These are phyloP conservation scores for Paramuricea clavata DNA, from an alignment of 92 coral and sea anemone species.

Conservation along the genomic window DNA sequence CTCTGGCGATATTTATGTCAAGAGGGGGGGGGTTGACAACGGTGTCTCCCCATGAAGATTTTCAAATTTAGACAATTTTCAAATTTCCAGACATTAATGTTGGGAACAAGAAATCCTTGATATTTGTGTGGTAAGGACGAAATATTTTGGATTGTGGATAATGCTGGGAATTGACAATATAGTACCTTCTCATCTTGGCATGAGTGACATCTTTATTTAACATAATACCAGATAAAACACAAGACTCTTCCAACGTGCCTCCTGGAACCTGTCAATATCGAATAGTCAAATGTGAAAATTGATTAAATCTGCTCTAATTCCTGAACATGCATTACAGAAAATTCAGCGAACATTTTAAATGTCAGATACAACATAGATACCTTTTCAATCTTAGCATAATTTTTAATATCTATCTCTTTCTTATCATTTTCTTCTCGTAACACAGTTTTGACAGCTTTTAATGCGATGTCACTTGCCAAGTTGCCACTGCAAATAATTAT, in stretches of 20 bases:
- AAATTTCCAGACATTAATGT: no score
- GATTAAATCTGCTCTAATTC: no score
- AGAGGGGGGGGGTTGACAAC: no score
- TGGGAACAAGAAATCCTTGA: no score
- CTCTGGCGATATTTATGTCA: no score
- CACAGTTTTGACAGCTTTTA: conserved; percentile 95
- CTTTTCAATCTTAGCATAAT: conserved; percentile 99
- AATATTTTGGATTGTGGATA: no score
- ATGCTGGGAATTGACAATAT: no score
- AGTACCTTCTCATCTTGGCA: conserved; percentile 95
- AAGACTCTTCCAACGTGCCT: conserved; percentile 94
- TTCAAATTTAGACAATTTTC: no score
- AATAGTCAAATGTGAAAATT: not conserved
- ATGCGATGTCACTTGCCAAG: conserved; percentile 94
- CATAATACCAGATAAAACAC: conserved; percentile 97
- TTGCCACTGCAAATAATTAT: conserved; percentile 89
- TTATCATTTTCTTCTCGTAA: conserved; percentile 88
- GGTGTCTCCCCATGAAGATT: no score
- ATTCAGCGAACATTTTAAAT: not conserved
- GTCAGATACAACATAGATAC: no score
- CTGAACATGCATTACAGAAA: not conserved
- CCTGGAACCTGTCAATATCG: conserved; percentile 99
- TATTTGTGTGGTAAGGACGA: no score
- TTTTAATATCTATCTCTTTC: conserved; percentile 97
- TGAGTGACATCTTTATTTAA: conserved; percentile 97